Evolutionary conservation across 2,113 vertebrate genomes (phyloP), one percentile per base, ranked within the genome.

Genomic region (Hippocampus zosterae): DNA sequence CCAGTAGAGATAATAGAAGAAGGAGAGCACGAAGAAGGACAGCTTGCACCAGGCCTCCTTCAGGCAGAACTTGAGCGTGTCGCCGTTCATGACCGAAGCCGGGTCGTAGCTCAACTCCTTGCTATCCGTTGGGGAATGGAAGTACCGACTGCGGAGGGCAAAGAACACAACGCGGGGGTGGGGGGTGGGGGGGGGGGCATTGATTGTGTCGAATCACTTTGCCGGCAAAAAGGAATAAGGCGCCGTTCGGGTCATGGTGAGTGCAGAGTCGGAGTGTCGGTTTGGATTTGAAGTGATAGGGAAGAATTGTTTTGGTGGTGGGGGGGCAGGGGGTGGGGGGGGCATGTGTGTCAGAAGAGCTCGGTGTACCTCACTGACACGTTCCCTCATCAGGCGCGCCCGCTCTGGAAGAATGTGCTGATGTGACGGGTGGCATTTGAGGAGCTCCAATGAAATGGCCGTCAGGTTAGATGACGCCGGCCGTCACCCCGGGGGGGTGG

Each of bases 1-100:
- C 97, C 96, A 98, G 91, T 99, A 99, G 71, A 98, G 94, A 93
- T 99, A 99, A 91, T 98, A 99, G 93, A 99, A 97, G 93, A 98
- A 98, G 67, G 97, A 98, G 29, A 99, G 94, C 69, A 98, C 94
- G 29, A 98, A 99, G 91, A 99, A 99, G 74, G 94, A 96, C 89
- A 98, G 92, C 90, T 99, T 99, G 86, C 97, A 99, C 97, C 97
- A 99, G 71, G 96, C 96, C 85, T 99, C 97, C 89, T 97, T 98
- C 85, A 96, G 94, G 83, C 97, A 99, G 91, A 98, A 98, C 83
- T 93, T 95, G 80, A 99, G 90, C 13, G 96, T 98, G 73, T 97
- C 96, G 0, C 95, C 96, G 0, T 96, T 98, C 96, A 98, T 98
- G 85, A 98, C 96, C 2, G 91, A 95, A 0, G 95, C 95, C 0